These are phyloP conservation scores for Theonella swinhoei DNA, from an alignment of 37 sponge, comb jelly and placozoan species.

Conservation along the genomic window DNA sequence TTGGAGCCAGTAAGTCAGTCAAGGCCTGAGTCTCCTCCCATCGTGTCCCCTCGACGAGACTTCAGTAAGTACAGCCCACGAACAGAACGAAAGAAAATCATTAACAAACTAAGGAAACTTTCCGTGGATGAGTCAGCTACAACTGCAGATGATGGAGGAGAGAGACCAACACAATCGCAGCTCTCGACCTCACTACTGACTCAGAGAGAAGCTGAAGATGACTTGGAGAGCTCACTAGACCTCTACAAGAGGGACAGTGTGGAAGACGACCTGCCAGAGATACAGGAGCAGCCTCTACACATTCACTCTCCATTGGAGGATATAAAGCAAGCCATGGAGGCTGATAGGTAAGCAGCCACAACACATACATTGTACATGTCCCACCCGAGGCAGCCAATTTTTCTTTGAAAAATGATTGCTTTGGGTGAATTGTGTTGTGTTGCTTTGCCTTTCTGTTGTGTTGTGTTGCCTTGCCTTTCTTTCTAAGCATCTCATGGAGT, in stretches of 20 bases:
- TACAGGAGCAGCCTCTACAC: not conserved
- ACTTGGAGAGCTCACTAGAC: not conserved
- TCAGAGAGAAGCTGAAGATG: not conserved
- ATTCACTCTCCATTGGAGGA: constrained; percentile 6
- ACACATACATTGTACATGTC: no score
- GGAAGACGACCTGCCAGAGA: not conserved
- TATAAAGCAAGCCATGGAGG: constrained; percentile 23
- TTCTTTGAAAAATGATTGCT: no score
- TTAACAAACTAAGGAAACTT: not conserved
- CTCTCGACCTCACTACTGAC: not conserved
- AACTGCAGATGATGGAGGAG: not conserved
- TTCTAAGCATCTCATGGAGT: no score
- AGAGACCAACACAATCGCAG: not conserved
- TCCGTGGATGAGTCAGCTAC: not conserved
- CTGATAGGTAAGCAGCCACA: constrained; percentile 10
- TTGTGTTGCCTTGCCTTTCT: no score
- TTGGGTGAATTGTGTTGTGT: no score
- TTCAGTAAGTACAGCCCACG: not conserved
- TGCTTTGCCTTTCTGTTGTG: no score
- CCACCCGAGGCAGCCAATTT: no score
- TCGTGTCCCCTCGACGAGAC: not conserved
- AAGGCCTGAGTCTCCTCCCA: not conserved
- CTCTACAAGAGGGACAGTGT: not conserved
- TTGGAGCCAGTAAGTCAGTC: not conserved
- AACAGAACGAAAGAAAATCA: not conserved